Evolutionary conservation across 2,113 vertebrate species (phyloP).

Genomic region (Lepisosteus oculatus): DNA sequence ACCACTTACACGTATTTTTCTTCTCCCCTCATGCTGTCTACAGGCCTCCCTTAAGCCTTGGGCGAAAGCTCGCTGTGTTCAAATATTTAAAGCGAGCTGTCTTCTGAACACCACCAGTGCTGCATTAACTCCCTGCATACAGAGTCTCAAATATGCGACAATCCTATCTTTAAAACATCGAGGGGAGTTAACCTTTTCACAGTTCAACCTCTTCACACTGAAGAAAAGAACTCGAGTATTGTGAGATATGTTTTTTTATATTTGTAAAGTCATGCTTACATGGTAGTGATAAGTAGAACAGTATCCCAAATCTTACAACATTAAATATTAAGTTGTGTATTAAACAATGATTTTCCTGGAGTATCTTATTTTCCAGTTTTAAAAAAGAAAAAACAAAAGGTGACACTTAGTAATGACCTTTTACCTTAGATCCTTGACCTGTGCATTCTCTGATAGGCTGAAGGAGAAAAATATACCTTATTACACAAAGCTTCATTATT

Average conservation of each 20-base stretch:
- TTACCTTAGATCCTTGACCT: neutral
- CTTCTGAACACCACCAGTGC: neutral
- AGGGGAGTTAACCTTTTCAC: neutral
- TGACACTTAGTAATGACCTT: neutral
- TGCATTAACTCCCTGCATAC: neutral
- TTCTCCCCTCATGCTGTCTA: conserved; percentile 57
- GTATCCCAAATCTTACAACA: neutral
- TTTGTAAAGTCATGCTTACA: neutral
- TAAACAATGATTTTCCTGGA: neutral
- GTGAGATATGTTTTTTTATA: neutral
- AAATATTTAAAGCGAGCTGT: conserved; percentile 34
- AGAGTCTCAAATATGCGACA: neutral
- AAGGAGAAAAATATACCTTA: no score
- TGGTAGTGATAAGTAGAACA: neutral
- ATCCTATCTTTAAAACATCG: neutral
- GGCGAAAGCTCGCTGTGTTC: conserved; percentile 53
- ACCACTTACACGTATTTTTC: conserved; percentile 76
- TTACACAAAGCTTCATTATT: no score
- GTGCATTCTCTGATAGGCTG: neutral
- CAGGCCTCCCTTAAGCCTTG: conserved; percentile 55
- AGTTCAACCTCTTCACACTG: neutral
- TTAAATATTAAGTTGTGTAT: neutral
- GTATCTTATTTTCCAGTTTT: no score
- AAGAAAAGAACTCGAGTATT: no score
- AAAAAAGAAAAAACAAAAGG: neutral